A percentile compares a stretch with the other conserved stretches of the same genome.
These are phyloP conservation scores for Cremastinae sp. DNA, from an alignment of 2,888 invertebrate species.

Conservation along the genomic window DNA sequence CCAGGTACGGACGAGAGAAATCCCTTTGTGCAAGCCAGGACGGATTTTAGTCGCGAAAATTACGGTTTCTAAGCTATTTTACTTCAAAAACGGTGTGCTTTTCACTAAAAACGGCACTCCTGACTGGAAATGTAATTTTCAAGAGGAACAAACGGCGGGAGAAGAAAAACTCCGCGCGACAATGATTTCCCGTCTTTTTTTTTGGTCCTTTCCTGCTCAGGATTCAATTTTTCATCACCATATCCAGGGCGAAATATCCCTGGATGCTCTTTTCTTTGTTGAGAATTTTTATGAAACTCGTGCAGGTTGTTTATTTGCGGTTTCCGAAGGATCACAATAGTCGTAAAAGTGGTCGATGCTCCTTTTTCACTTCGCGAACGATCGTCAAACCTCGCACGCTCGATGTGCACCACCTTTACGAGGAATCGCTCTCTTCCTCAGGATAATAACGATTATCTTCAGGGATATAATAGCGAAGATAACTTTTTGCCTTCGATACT, in stretches of 20 bases:
- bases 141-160: not conserved
- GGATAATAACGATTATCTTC: slow-evolving; percentile 60
- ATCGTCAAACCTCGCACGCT: no score
- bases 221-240: slow-evolving; percentile 3
- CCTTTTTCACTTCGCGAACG: not conserved
- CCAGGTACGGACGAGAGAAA: slow-evolving; percentile 61
- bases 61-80: no score
- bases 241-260: not conserved
- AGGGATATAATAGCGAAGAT: slow-evolving; percentile 60
- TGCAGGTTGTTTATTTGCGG: slow-evolving; percentile 32
- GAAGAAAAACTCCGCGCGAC: slow-evolving; percentile 13
- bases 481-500: slow-evolving; percentile 27
- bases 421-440: slow-evolving; percentile 60
- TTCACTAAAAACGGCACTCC: no score
- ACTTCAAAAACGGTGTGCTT: no score
- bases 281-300: slow-evolving; percentile 34
- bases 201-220: not conserved
- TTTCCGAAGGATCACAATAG: slow-evolving; percentile 28
- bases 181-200: slow-evolving; percentile 46
- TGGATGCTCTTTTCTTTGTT: not conserved
- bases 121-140: no score
- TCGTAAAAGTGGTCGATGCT: not conserved
- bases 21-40: slow-evolving; percentile 48
- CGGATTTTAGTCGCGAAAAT: slow-evolving; percentile 56
- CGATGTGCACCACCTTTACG: slow-evolving; percentile 45